Base-by-base conservation (phyloP, 2,797 vertebrate species). In the Gambelia wislizenii region DNA sequence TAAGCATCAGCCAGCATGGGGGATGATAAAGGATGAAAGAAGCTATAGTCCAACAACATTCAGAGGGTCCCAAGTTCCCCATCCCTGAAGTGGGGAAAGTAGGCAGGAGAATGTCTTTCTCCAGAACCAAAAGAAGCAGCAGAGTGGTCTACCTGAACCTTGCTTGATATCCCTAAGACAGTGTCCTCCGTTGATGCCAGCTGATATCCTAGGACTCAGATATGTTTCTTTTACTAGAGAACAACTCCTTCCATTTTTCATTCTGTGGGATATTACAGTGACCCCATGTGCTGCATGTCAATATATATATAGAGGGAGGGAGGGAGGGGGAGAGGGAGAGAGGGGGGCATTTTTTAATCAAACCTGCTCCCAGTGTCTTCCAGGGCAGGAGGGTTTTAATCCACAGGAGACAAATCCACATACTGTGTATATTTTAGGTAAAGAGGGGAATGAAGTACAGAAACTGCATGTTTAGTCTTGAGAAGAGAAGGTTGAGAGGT, bases 1-100 rank as follows among this genome's bases (percentile, higher is more conserved):
- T 25, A 67, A 33, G 30, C 64, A 33, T 47, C 75, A 76, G 75
- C 42, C 25, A 30, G 75, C 27, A 27, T 47, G 39, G 44, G 22
- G 13, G 47, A 12, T 76, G 22, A 30, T 27, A 30, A 47, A 4
- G 42, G 74, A 44, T 44, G 22, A 74, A 6, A 4, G 2, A 39
- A 74, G 18, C 36, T 74, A 13, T 72, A 39, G 72, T 42, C 16
- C 39, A 75, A 44, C 72, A 25, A 22, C n/a, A 42, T 42, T 9
- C 36, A 92, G 92, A 87, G 91, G 91, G 64, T 90, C 92, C 78
- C 18, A 75, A 2, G 3, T 75, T 44, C 8, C 30, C 39, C 7
- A 39, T 22, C 42, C 2, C 47, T 70, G 10, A 83, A 89, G 85
- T 85, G 77, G 92, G 84, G 83, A 83, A 88, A 85, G 89, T 87